These are phyloP conservation scores for Drosophila monieri DNA, from an alignment of 2,888 invertebrate species.

Conservation along the genomic window DNA sequence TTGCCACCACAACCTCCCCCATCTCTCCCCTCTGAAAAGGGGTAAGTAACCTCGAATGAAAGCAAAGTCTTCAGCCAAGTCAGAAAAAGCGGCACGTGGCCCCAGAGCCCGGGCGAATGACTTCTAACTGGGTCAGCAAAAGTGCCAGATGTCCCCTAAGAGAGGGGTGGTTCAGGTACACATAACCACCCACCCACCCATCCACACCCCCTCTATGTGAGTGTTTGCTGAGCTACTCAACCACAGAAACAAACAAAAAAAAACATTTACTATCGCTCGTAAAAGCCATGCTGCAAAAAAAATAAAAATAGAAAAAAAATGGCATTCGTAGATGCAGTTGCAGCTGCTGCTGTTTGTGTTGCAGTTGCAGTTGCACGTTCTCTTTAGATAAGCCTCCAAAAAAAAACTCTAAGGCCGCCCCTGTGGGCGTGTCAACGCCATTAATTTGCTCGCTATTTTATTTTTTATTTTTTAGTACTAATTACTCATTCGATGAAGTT, in stretches of 20 bases:
- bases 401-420: slow-evolving; percentile 5
- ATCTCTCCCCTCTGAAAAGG: slow-evolving; percentile 31
- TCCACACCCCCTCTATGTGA: slow-evolving; percentile 5
- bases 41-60: slow-evolving; percentile 80
- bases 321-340: slow-evolving; percentile 39
- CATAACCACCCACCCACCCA: background rate
- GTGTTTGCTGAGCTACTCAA: slow-evolving; percentile 37
- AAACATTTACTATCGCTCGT: slow-evolving; percentile 76
- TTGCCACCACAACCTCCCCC: too few species aligned
- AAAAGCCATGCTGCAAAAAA: slow-evolving; percentile 44
- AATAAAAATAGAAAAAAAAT: slow-evolving; percentile 47
- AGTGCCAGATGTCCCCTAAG: slow-evolving; percentile 51
- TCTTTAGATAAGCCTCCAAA: slow-evolving; percentile 62
- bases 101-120: slow-evolving; percentile 61
- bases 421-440: slow-evolving; percentile 54
- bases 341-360: slow-evolving; percentile 31
- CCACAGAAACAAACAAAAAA: slow-evolving; percentile 22
- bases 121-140: slow-evolving; percentile 78
- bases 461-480: slow-evolving; percentile 24
- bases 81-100: slow-evolving; percentile 48
- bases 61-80: slow-evolving; percentile 62
- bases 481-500: slow-evolving; percentile 46
- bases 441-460: slow-evolving; percentile 47
- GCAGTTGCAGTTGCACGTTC: slow-evolving; percentile 73
- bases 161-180: slow-evolving; percentile 32